Percentiles rank a stretch among this genome's conserved stretches.
phyloP scores from a whole-genome alignment of 1,140 invertebrate genomes.

The Capitella teleta region DNA sequence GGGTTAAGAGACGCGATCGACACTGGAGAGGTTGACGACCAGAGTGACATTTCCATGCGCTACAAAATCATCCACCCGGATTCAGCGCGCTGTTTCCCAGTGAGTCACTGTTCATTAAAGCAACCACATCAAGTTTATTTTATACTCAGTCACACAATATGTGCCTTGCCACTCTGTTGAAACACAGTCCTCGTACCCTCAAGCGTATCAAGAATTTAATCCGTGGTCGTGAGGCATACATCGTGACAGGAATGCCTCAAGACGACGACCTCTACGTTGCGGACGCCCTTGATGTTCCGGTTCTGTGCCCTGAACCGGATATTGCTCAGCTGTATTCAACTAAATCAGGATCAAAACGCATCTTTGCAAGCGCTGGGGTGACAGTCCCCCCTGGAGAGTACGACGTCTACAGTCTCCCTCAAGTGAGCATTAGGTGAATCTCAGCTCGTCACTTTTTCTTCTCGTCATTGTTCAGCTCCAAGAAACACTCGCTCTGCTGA shows the following conservation, averaged over 20 bases:
- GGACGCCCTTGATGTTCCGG: conserved; percentile 33
- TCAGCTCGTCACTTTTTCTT: background rate
- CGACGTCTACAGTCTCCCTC: conserved; percentile 38
- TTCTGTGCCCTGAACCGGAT: conserved; percentile 38
- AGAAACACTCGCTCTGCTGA: conserved; percentile 37
- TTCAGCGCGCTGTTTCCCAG: conserved; percentile 40
- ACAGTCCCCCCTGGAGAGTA: conserved; percentile 36
- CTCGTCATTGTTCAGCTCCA: conserved; percentile 25
- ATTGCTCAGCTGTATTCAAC: conserved; percentile 36
- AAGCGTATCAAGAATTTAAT: conserved; percentile 35
- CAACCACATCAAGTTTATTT: background rate
- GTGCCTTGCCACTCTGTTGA: conserved; percentile 38
- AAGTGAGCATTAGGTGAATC: conserved; percentile 20
- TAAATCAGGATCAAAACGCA: conserved; percentile 40
- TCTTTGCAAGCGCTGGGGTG: conserved; percentile 37
- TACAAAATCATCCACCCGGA: conserved; percentile 41
- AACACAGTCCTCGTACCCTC: conserved; percentile 37
- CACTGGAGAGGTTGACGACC: conserved; percentile 33
- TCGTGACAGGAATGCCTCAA: conserved; percentile 35
- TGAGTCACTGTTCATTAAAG: conserved; percentile 18
- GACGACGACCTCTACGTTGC: conserved; percentile 38
- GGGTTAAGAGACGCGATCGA: conserved; percentile 34
- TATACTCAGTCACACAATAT: conserved; percentile 34
- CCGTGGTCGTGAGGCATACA: conserved; percentile 36
- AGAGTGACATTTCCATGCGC: conserved; percentile 27